Base-by-base conservation (phyloP, 2,797 vertebrate genomes). In the Sebastes miniatus region DNA sequence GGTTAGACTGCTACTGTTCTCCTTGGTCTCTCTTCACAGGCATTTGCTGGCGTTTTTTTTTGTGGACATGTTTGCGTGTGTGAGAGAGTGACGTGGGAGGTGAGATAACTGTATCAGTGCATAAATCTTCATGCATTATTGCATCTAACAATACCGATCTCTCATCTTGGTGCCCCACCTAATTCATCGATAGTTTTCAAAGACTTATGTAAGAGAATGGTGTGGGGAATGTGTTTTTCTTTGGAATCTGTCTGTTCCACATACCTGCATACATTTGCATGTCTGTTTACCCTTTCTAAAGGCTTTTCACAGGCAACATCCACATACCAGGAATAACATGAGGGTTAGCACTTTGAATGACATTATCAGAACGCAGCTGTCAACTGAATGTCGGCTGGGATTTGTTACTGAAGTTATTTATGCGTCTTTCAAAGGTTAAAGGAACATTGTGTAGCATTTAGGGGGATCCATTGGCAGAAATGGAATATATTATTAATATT, bases 1-100 rank as follows among this genome's bases (percentile, higher is more conserved):
- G 94, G 96, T 96, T 74, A 73, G 89, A 81, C 69, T n/a, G 4
- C 14, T 8, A 24, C 22, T 43, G 4, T 76, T 77, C 6, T 70
- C 3, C 14, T 3, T 10, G 9, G 5, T 6, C 4, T 39, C 8
- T 61, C 7, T 27, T 67, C 2, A 22, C 47, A 36, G n/a, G 69
- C 20, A 32, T 63, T 69, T 57, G 8, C 24, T 39, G 0, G 0
- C 0, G 25, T 3, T 18, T 56, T 39, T 39, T 24, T 61, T 50
- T 69, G 10, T 65, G 5, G 20, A 36, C 4, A 12, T 36, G 32
- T 43, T 59, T 76, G n/a, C 3, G 11, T 65, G 39, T 27, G 29
- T 62, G 25, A 29, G 31, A 64, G 5, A 16, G 5, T 7, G 8
- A 39, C 6, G 22, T 34, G 16, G 10, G 4, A 29, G 16, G 13